phyloP scores from a whole-genome alignment of 2,113 vertebrate species.

The Pholis gunnellus region DNA sequence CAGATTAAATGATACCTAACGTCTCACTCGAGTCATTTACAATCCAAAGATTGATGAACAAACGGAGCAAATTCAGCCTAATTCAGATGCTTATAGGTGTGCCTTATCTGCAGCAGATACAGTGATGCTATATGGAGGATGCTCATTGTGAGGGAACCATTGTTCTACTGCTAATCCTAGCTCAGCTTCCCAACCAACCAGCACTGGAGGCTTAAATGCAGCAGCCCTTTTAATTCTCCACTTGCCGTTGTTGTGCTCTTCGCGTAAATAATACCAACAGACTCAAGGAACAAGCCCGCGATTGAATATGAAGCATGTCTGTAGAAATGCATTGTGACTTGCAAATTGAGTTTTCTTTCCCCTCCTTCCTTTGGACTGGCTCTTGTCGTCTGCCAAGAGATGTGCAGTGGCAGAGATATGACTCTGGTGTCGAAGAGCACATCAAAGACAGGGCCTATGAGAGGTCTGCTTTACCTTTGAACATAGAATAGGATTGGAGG shows the following conservation, averaged over 20 bases:
- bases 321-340: slow-evolving; percentile 82
- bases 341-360: slow-evolving; percentile 86
- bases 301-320: slow-evolving; percentile 75
- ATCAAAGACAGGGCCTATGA: slow-evolving; percentile 87
- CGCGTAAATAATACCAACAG: slow-evolving; percentile 73
- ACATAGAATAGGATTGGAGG: slow-evolving; percentile 87
- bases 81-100: slow-evolving; percentile 65
- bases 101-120: slow-evolving; percentile 65
- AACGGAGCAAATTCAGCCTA: slow-evolving; percentile 57
- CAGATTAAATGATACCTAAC: slow-evolving; percentile 51
- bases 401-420: slow-evolving; percentile 85
- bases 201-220: slow-evolving; percentile 74
- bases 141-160: slow-evolving; percentile 74
- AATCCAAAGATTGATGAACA: slow-evolving; percentile 61
- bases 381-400: slow-evolving; percentile 86
- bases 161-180: slow-evolving; percentile 78
- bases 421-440: slow-evolving; percentile 90
- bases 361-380: slow-evolving; percentile 73
- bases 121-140: slow-evolving; percentile 72
- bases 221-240: slow-evolving; percentile 74
- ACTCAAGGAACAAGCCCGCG: slow-evolving; percentile 61
- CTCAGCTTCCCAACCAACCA: slow-evolving; percentile 76
- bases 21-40: slow-evolving; percentile 37
- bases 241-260: slow-evolving; percentile 69
- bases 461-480: slow-evolving; percentile 89